Evolutionary conservation across 2,888 invertebrate genomes (phyloP).

Genomic region (Hypomecis atomaria): DNA sequence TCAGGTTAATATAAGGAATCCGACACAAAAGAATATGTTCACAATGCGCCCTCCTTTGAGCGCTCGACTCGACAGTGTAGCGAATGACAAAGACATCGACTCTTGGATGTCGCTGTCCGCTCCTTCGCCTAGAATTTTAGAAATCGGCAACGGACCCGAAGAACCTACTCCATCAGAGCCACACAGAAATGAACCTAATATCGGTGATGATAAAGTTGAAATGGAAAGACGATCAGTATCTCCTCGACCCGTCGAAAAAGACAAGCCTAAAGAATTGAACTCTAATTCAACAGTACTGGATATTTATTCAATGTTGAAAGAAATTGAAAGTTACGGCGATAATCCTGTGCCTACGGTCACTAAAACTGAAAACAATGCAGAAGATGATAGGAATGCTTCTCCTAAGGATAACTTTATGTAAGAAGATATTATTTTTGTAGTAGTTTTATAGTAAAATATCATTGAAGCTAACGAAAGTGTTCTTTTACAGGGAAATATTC

Average conservation of each 20-base stretch:
- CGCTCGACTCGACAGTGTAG: conserved; percentile 72
- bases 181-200: conserved; percentile 28
- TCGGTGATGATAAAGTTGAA: conserved; percentile 39
- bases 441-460: background rate
- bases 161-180: conserved; percentile 38
- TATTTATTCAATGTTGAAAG: conserved; percentile 81
- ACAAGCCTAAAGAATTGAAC: conserved; percentile 60
- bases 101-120: conserved; percentile 80
- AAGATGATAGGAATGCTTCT: conserved; percentile 55
- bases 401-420: conserved; percentile 78
- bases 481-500: conserved; percentile 83
- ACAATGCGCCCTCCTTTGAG: conserved; percentile 64
- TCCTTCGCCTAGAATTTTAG: conserved; percentile 67
- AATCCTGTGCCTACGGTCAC: conserved; percentile 63
- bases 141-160: conserved; percentile 49
- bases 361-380: conserved; percentile 53
- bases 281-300: conserved; percentile 75
- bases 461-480: background rate
- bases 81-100: conserved; percentile 78
- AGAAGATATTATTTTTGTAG: conserved; percentile 48
- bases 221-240: conserved; percentile 29
- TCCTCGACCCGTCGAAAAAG: conserved; percentile 44
- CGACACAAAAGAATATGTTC: conserved; percentile 63
- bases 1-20: conserved; percentile 57
- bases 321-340: conserved; percentile 78